Evolutionary conservation across 2,113 vertebrate genomes (phyloP).

Genomic region (Istiophorus platypterus): DNA sequence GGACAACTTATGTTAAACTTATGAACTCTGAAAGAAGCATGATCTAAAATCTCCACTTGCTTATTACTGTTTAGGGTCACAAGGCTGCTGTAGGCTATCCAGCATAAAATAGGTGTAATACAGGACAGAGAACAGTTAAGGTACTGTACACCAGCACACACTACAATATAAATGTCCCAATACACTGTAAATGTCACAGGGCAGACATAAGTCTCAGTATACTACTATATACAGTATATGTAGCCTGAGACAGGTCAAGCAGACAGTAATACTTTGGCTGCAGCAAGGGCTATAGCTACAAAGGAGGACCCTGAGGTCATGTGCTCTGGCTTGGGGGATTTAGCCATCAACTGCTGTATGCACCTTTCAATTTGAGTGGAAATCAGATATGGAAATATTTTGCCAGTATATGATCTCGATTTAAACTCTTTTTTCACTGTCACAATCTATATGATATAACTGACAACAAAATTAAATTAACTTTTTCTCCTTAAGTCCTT

Average conservation of each 20-base stretch:
- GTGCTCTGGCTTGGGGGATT: not conserved
- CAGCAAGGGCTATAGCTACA: not conserved
- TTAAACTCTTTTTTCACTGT: no score
- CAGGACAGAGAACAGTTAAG: not conserved
- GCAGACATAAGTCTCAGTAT: not conserved
- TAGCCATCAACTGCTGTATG: not conserved
- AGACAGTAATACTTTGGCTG: not conserved
- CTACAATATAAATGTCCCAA: not conserved
- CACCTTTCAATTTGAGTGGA: not conserved
- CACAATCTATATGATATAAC: not conserved
- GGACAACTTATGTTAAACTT: no score
- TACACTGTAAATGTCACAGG: not conserved
- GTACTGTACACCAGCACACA: not conserved
- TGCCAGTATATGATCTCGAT: no score
- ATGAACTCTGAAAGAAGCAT: not conserved
- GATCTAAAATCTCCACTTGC: not conserved
- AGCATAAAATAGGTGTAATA: not conserved
- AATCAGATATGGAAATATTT: not conserved
- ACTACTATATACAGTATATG: not conserved
- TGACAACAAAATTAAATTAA: not conserved
- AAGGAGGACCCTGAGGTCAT: not conserved
- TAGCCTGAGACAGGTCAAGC: constrained; percentile 3
- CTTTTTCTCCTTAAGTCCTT: not conserved
- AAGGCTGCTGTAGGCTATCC: not conserved
- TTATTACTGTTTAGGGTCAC: not conserved